These are phyloP conservation scores for Spinus olivaceus DNA, from an alignment of 2,797 vertebrate genomes.

Conservation along the genomic window DNA sequence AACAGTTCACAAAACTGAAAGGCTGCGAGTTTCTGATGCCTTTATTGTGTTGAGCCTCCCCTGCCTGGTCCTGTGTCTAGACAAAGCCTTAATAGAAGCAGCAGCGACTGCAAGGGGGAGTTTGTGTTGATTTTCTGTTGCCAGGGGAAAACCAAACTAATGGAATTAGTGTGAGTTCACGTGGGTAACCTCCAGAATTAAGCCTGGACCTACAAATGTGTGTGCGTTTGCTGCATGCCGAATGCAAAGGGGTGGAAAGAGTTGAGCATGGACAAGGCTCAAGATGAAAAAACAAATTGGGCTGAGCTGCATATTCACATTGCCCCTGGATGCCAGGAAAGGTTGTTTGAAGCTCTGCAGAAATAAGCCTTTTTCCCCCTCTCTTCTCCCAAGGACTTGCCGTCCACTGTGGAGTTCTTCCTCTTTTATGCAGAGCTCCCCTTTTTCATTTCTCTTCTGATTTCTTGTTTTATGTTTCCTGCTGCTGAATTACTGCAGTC, in stretches of 20 bases:
- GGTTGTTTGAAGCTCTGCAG: slow-evolving; percentile 6
- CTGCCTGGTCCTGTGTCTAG: background rate
- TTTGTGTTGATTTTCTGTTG: background rate
- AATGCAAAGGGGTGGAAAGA: background rate
- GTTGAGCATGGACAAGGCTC: background rate
- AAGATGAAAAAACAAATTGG: background rate
- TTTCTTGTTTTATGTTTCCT: background rate
- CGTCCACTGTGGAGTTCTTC: background rate
- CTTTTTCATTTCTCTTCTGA: background rate
- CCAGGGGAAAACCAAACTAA: background rate
- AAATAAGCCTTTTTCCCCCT: background rate
- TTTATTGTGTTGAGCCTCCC: background rate
- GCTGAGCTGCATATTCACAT: background rate
- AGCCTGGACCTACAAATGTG: background rate
- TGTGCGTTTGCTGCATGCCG: background rate
- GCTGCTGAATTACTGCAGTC: background rate
- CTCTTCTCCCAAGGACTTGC: background rate
- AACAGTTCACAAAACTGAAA: background rate
- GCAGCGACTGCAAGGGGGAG: background rate
- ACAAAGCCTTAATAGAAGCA: background rate
- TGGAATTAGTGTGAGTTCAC: background rate
- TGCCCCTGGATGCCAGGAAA: background rate
- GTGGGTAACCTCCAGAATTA: background rate
- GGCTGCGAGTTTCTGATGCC: background rate
- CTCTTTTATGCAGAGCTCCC: background rate